phyloP scores from a whole-genome alignment of 2,113 vertebrate species.

The Falco punctatus region DNA sequence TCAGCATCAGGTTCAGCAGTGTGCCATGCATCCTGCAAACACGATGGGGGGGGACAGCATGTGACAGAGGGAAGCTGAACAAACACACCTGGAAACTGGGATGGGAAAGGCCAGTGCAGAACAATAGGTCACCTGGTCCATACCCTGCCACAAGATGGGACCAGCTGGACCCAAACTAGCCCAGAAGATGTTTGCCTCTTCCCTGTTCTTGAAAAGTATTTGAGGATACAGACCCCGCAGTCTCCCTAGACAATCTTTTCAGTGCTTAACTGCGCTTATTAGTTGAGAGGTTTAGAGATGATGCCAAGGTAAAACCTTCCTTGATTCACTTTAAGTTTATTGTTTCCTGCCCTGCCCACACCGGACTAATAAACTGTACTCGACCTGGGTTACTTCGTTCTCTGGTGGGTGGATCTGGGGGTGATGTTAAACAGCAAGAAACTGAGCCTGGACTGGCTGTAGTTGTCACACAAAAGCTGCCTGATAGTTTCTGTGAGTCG shows the following conservation, averaged over 20 bases:
- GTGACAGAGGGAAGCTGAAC: neutral
- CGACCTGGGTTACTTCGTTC: neutral
- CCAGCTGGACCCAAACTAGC: neutral
- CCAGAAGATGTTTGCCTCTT: neutral
- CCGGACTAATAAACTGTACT: neutral
- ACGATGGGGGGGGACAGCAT: neutral
- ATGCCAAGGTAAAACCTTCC: neutral
- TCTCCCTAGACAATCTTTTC: neutral
- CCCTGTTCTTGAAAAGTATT: neutral
- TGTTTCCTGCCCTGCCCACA: neutral
- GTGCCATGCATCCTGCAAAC: neutral
- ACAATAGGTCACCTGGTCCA: neutral
- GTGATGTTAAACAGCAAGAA: neutral
- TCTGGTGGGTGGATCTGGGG: neutral
- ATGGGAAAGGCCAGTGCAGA: neutral
- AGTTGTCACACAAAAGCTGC: neutral
- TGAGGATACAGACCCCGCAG: neutral
- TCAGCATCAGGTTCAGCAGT: neutral
- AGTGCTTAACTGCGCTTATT: neutral
- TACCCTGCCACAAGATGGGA: neutral
- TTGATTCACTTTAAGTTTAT: neutral
- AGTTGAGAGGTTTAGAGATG: neutral
- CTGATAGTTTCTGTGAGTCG: neutral
- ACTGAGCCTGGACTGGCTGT: neutral
- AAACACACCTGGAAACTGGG: neutral